These are phyloP conservation scores for Aphidius ervi DNA, from an alignment of 1,140 invertebrate species.

Conservation along the genomic window DNA sequence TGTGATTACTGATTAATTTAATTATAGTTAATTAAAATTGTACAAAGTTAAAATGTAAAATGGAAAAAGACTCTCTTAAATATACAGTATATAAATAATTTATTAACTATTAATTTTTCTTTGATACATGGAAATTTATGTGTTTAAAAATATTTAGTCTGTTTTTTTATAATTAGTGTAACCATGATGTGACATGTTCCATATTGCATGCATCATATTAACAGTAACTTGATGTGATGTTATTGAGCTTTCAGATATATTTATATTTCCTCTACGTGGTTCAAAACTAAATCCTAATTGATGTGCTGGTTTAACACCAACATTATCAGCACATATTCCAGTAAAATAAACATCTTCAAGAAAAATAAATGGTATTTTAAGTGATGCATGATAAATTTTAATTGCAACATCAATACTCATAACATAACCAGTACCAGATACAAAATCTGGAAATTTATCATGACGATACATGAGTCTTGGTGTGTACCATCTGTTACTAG, in stretches of 20 bases:
- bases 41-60: no score
- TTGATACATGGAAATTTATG: no score
- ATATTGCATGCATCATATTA: slow-evolving; percentile 41
- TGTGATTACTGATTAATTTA: no score
- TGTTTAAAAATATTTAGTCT: no score
- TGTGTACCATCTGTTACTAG: slow-evolving; percentile 74
- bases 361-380: slow-evolving; percentile 68
- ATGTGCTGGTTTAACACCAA: slow-evolving; percentile 54
- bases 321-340: slow-evolving; percentile 58
- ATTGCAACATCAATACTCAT: slow-evolving; percentile 67
- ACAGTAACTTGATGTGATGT: slow-evolving; percentile 45
- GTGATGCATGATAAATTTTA: slow-evolving; percentile 66
- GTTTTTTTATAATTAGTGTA: no score
- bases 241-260: slow-evolving; percentile 43
- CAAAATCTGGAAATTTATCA: slow-evolving; percentile 73
- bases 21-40: no score
- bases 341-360: slow-evolving; percentile 86
- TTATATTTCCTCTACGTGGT: slow-evolving; percentile 51
- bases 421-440: slow-evolving; percentile 81
- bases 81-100: no score
- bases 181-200: slow-evolving; percentile 28
- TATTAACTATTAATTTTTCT: no score
- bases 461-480: slow-evolving; percentile 75
- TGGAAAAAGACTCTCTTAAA: no score
- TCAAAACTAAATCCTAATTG: slow-evolving; percentile 61